A percentile compares a stretch with the other conserved stretches of the same genome.
Conservation (phyloP, 2,113 vertebrate genomes). For the Gavia stellata region DNA sequence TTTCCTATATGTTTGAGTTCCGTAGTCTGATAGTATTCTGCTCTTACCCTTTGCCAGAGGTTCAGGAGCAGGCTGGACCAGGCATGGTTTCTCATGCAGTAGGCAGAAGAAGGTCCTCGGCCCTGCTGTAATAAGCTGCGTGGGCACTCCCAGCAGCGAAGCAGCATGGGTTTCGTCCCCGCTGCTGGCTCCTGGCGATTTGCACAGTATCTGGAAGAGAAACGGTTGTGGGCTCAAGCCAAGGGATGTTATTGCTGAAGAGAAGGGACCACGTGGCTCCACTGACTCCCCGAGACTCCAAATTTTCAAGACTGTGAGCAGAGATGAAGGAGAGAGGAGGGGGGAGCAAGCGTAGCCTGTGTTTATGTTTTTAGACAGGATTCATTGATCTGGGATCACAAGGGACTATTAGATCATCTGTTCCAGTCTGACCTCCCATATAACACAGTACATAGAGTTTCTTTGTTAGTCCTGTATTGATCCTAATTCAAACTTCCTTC, state of each 20-base stretch:
- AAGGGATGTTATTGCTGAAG: neutral
- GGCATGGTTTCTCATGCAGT: too few species aligned
- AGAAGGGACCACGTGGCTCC: neutral
- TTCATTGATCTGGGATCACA: constrained; percentile 45
- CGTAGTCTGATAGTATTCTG: neutral
- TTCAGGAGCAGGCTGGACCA: neutral
- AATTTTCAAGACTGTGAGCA: neutral
- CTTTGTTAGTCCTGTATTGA: constrained; percentile 43
- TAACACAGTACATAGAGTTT: constrained; percentile 17
- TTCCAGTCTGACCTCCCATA: constrained; percentile 25
- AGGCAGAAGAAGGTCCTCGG: neutral
- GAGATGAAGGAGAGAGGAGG: neutral
- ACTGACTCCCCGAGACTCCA: neutral
- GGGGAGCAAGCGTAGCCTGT: neutral
- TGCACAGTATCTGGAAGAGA: neutral
- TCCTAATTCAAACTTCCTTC: constrained; percentile 18
- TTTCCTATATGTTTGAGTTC: neutral
- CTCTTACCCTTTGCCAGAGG: neutral
- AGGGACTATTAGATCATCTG: constrained; percentile 55
- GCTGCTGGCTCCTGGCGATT: neutral
- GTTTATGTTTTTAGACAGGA: constrained; percentile 58
- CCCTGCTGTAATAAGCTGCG: neutral
- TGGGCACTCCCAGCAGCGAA: neutral
- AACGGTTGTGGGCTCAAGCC: neutral
- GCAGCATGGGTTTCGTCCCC: neutral